Evolutionary conservation across 2,888 invertebrate genomes (phyloP).

Genomic region (Hirtodrosophila trivittata): DNA sequence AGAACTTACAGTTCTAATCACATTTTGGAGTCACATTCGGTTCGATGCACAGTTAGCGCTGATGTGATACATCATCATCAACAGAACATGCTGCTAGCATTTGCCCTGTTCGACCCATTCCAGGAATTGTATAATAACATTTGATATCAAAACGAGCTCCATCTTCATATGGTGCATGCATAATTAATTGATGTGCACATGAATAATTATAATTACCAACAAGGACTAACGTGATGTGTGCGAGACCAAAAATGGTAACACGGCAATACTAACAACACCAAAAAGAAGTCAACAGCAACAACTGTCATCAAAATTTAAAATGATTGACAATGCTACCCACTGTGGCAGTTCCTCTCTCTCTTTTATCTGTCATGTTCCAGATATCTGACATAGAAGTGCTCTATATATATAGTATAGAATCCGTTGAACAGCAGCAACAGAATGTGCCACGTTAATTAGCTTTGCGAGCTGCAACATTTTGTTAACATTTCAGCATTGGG

Average conservation of each 20-base stretch:
- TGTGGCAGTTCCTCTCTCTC: constrained; percentile 46
- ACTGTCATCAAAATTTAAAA: constrained; percentile 70
- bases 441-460: constrained; percentile 46
- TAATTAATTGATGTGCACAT: constrained; percentile 69
- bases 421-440: not conserved
- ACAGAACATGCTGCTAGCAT: not conserved
- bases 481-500: constrained; percentile 57
- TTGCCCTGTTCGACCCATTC: too few relatives aligned
- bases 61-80: constrained; percentile 28
- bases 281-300: constrained; percentile 8
- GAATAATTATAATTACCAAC: constrained; percentile 70
- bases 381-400: constrained; percentile 24
- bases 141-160: constrained; percentile 32
- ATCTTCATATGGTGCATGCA: constrained; percentile 55
- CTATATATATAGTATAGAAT: not conserved
- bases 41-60: constrained; percentile 17
- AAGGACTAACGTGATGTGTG: constrained; percentile 44
- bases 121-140: not conserved
- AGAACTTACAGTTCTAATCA: constrained; percentile 6
- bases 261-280: constrained; percentile 5
- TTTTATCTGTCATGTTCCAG: constrained; percentile 23
- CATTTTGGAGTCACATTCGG: not conserved
- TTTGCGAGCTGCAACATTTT: constrained; percentile 59
- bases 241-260: constrained; percentile 8
- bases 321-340: constrained; percentile 67